Percentiles rank a stretch among this genome's conserved stretches.
Evolutionary conservation across 1,140 invertebrate genomes (phyloP).

Genomic region (Pemphigus obesinymphae): DNA sequence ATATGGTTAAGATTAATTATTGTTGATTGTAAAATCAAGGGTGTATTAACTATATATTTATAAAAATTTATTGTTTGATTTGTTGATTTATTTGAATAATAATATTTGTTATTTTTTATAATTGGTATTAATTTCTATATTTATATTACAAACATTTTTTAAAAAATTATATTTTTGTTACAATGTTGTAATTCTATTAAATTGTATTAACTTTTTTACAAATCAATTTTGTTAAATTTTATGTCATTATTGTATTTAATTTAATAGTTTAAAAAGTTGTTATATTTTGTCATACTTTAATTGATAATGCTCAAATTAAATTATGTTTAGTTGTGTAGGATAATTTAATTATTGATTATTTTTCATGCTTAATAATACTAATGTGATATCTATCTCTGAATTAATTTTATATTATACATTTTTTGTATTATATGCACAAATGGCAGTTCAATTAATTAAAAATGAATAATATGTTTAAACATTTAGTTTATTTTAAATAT

Average conservation of each 20-base stretch:
- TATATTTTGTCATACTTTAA: background rate
- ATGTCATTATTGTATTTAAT: background rate
- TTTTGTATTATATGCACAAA: background rate
- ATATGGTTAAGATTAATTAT: background rate
- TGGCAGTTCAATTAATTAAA: background rate
- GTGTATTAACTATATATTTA: no score
- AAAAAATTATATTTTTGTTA: background rate
- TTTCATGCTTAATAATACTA: background rate
- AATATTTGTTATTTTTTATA: background rate
- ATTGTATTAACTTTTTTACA: background rate
- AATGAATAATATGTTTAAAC: background rate
- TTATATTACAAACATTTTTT: background rate
- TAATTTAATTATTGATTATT: background rate
- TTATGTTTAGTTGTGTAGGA: background rate
- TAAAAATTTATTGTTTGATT: background rate
- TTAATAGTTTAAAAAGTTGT: background rate
- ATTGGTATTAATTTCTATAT: background rate
- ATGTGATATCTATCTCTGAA: background rate
- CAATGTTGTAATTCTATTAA: background rate
- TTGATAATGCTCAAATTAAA: background rate
- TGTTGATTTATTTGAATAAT: no score
- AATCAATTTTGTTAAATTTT: background rate
- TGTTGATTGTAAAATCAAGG: background rate
- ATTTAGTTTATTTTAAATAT: conserved; percentile 2
- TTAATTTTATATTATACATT: background rate